Evolutionary conservation across 1,140 invertebrate genomes (phyloP), one percentile per base, ranked within the genome.

Genomic region (Macrotrachela quadricornifera): DNA sequence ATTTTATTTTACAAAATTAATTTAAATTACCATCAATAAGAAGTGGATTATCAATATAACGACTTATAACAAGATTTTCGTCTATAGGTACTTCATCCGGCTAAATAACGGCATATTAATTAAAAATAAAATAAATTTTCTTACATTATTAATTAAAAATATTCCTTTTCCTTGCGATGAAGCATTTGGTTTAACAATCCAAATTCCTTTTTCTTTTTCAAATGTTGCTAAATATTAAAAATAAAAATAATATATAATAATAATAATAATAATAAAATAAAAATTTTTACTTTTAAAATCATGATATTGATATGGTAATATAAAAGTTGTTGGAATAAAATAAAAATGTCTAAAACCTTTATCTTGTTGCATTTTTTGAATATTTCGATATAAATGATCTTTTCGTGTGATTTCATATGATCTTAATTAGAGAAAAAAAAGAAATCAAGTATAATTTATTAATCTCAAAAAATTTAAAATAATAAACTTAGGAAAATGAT

Each of bases 401-500:
- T 73, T 73, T 49, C 70, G 60, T 51, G 71, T 73, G 15, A 73
- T 54, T 60, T 73, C 79, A 67, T 87, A 90, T 0, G 85, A 71
- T 47, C n/a, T n/a, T n/a, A 68, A 66, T n/a, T n/a, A n/a, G n/a
- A n/a, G n/a, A 50, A 38, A 60, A 79, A 60, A 21, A 58, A 59
- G 58, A 48, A 18, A 56, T 2, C 47, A 21, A 15, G 48, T 40
- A 18, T 46, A 15, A 37, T 15, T 38, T 8, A 18, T 17, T 1
- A 13, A 36, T 4, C n/a, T 18, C 47, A 41, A 18, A 15, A 30
- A 39, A 16, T 21, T 58, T 63, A 67, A 83, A n/a, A n/a, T n/a
- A 81, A n/a, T n/a, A n/a, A n/a, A n/a, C n/a, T 84, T 80, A 12
- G 86, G 86, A 69, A 91, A 91, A 71, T 91, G 86, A 68, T 91